Percentiles rank a stretch among this genome's conserved stretches.
These are phyloP conservation scores for Petroica traversi DNA, from an alignment of 2,113 vertebrate species.

Conservation along the genomic window DNA sequence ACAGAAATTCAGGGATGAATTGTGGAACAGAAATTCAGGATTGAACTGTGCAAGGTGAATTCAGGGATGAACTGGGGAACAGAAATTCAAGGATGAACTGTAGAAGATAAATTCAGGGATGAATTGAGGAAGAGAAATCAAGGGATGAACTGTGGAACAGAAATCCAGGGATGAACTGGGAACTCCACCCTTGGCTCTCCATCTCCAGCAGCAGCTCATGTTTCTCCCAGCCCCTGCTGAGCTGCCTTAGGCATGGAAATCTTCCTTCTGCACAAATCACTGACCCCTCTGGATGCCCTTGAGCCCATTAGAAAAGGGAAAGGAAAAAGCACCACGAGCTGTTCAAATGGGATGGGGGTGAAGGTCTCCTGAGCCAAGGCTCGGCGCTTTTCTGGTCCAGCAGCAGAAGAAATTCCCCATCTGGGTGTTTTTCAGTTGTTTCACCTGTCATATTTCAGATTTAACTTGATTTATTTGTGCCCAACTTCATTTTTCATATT, in stretches of 20 bases:
- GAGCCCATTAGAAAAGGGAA: neutral
- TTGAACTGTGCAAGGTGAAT: no score
- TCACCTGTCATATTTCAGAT: neutral
- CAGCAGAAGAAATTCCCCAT: neutral
- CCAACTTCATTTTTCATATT: neutral
- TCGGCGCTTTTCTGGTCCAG: rapidly evolving
- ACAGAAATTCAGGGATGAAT: neutral
- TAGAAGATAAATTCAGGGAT: neutral
- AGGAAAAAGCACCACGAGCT: rapidly evolving
- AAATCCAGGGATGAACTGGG: neutral
- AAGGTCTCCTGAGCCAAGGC: neutral
- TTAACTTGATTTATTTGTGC: neutral
- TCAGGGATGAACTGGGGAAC: neutral
- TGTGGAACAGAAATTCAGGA: no score
- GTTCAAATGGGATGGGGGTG: neutral
- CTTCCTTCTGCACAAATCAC: neutral
- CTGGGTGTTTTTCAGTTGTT: neutral
- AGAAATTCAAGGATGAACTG: neutral
- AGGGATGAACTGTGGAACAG: neutral
- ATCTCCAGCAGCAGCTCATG: neutral
- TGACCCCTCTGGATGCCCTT: neutral
- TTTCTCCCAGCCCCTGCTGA: neutral
- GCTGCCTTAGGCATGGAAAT: neutral
- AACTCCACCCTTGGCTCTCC: neutral
- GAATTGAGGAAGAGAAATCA: neutral